Evolutionary conservation across 2,113 vertebrate species (phyloP), one percentile per base, ranked within the genome.

Genomic region (Heterotilapia buettikoferi): DNA sequence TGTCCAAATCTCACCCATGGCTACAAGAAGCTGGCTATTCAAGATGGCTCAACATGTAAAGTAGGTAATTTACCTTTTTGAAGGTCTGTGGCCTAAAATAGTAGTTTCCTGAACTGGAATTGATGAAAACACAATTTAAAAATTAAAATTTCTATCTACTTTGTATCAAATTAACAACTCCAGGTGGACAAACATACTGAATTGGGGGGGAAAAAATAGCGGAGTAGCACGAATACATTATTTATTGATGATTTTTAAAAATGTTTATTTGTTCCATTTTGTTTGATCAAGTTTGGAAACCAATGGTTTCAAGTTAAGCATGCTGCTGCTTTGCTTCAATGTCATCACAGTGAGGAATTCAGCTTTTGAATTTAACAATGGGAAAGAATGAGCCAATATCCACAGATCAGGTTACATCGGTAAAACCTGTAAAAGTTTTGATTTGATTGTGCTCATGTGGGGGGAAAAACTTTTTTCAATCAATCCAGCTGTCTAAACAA

Each of bases 181-280:
- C 7, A 13, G 33, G 33, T 38, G 33, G 63, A 68, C 63, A 68
- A 16, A 68, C 33, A 68, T 36, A 68, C 33, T 68, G 36, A 68
- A 21, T 38, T 36, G 0, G 10, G 6, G 18, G 31, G 31, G n/a
- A 2, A 68, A 21, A 11, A 38, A 13, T 21, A 68, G 63, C 11
- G 0, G 1, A 14, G 11, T 40, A 2, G 63, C 63, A 68, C 6
- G 0, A 68, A 24, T 68, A 68, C 1, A 68, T 68, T 6, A 68
- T 40, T 68, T 68, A 40, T 21, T 14, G 19, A 12, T 33, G 9
- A 63, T 6, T 63, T 57, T 57, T 14, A 14, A 14, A 57, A 57
- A 29, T 14, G 4, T 9, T 16, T 31, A 3, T 61, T 59, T 59
- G 26, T 61, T 61, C 8, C 26, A 61, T 61, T 61, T 61, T 31